A percentile compares a stretch with the other conserved stretches of the same genome.
Conservation (phyloP, 2,888 invertebrate genomes). For the Papilio elwesi region DNA sequence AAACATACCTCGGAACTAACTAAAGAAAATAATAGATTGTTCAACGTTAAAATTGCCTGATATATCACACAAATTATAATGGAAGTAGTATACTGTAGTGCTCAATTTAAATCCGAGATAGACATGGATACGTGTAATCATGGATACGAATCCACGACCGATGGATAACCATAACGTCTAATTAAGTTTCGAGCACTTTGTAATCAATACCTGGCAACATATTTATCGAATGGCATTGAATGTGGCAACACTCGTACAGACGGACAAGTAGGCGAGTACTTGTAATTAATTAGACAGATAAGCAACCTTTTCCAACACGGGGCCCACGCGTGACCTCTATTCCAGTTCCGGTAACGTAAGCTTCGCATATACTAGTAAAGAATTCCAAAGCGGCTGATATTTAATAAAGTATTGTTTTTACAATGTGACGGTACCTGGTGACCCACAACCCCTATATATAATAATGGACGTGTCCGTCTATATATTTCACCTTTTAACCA, state of each 20-base stretch:
- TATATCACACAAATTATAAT: too few species aligned
- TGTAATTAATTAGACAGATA: slow-evolving; percentile 25
- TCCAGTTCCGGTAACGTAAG: not conserved
- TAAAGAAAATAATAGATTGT: too few species aligned
- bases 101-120: too few species aligned
- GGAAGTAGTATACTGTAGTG: too few species aligned
- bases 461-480: too few species aligned
- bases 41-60: too few species aligned
- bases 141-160: too few species aligned
- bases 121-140: too few species aligned
- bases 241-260: slow-evolving; percentile 4
- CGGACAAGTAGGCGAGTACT: slow-evolving; percentile 8
- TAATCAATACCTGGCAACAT: slow-evolving; percentile 1
- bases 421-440: too few species aligned
- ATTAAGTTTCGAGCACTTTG: not conserved
- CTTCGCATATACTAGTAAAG: not conserved
- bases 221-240: slow-evolving; percentile 23
- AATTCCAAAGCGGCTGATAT: not conserved
- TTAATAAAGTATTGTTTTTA: not conserved
- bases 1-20: too few species aligned
- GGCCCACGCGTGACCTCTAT: slow-evolving; percentile 23
- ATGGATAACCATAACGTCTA: not conserved
- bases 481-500: too few species aligned
- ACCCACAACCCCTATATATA: too few species aligned
- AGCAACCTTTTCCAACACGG: not conserved